phyloP scores from a whole-genome alignment of 2,888 invertebrate species.

The Rhodophaea formosa region DNA sequence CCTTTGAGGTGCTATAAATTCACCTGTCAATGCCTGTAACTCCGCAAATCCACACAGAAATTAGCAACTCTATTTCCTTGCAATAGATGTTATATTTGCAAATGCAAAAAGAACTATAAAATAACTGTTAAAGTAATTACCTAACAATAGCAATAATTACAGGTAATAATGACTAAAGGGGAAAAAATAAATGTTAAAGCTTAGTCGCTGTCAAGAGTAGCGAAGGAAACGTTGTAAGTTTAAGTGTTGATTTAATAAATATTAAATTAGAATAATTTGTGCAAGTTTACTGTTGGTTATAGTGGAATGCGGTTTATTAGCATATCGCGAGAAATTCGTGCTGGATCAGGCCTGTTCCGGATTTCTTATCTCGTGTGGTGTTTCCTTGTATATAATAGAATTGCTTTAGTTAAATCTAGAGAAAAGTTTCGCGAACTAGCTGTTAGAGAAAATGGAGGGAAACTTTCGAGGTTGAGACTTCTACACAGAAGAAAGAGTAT shows the following conservation, averaged over 20 bases:
- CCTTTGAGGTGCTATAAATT: slow-evolving; percentile 77
- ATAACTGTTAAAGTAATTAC: slow-evolving; percentile 68
- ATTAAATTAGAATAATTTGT: slow-evolving; percentile 4
- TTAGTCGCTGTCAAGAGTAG: neutral
- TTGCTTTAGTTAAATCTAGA: slow-evolving; percentile 1
- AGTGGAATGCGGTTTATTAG: slow-evolving; percentile 21
- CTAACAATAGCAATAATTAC: slow-evolving; percentile 57
- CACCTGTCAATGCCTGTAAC: slow-evolving; percentile 48
- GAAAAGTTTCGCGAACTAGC: neutral
- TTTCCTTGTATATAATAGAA: neutral
- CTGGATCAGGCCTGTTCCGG: neutral
- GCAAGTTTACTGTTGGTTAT: slow-evolving; percentile 51
- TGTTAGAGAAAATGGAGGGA: neutral
- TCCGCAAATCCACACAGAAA: slow-evolving; percentile 15
- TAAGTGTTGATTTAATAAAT: neutral
- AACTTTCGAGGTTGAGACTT: neutral
- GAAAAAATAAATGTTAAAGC: slow-evolving; percentile 37
- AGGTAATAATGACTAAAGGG: slow-evolving; percentile 64
- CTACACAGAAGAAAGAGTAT: neutral
- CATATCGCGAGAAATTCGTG: slow-evolving; percentile 11
- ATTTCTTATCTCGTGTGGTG: slow-evolving; percentile 10
- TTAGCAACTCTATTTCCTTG: slow-evolving; percentile 32
- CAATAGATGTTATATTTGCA: slow-evolving; percentile 29
- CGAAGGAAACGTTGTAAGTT: neutral
- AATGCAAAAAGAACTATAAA: slow-evolving; percentile 22